Conservation (phyloP, 2,113 vertebrate genomes). For the Hippocampus barbouri region DNA sequence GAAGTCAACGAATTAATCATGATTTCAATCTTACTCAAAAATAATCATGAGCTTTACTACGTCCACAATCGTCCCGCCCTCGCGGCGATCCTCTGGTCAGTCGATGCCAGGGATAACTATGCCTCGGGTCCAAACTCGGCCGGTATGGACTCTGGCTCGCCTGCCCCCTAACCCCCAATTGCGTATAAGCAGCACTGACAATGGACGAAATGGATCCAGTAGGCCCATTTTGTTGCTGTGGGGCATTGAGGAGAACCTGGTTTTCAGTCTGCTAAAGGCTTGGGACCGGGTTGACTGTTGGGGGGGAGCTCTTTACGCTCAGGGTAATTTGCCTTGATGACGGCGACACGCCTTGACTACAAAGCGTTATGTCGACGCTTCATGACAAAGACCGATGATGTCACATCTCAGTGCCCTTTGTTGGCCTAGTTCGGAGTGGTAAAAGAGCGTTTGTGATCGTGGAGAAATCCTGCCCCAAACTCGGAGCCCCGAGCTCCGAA, state of each 20-base stretch:
- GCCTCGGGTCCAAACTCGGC: too few relatives aligned
- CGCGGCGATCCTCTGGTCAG: too few relatives aligned
- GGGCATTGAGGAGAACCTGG: background rate
- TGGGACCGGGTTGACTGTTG: background rate
- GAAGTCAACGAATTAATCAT: too few relatives aligned
- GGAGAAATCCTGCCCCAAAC: background rate
- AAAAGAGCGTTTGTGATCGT: background rate
- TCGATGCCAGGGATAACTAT: too few relatives aligned
- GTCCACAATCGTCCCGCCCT: too few relatives aligned
- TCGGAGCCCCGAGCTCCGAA: background rate
- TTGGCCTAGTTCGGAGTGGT: background rate
- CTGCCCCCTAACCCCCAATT: background rate
- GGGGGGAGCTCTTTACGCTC: background rate
- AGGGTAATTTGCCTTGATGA: background rate
- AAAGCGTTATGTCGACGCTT: constrained; percentile 1
- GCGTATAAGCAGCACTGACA: background rate
- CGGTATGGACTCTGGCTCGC: too few relatives aligned
- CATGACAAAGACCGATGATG: background rate
- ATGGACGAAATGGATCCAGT: background rate
- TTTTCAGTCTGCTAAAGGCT: background rate
- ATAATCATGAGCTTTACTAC: too few relatives aligned
- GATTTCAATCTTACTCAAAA: too few relatives aligned
- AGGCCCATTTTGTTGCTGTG: background rate
- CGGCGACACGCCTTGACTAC: background rate
- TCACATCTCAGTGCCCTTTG: background rate